Base-by-base conservation (phyloP, 30 jellyfish, hydroid and myxozoan species). In the Aurelia coerulea region DNA sequence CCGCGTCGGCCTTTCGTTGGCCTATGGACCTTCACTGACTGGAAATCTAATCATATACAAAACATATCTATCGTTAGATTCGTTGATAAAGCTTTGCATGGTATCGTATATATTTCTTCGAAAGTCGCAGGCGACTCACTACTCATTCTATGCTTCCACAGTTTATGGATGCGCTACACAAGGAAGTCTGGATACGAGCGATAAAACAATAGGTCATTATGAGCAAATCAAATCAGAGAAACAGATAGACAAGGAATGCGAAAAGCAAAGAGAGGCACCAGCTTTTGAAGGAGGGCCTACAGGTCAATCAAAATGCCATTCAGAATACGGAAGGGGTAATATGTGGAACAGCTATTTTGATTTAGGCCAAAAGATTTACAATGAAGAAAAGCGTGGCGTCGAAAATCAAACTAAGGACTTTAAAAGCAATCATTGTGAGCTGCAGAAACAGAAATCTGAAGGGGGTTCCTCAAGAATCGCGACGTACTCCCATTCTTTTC, bases 1-100 rank as follows among this genome's bases (percentile, higher is more conserved):
- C 62, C 89, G 89, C 46, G 12, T 79, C 15, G 89, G 89, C 29
- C 72, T 79, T 11, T 63, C 80, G 35, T 4, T 41, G 41, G 72
- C 73, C 18, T 79, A 65, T 46, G 81, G 46, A 23, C 15, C 60
- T 14, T 46, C 58, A 10, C 15, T 15, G 23, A 60, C 35, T 23
- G 35, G 15, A 60, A 49, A 17, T 37, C 54, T 18, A 41, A 3
- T 37, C 63, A 15, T 41, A 5, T 52, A 37, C 53, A 64, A 33
- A 5, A 23, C 67, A 0, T 79, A 79, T 42, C 13, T 64, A 19
- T 17, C 67, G 73, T 13, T 64, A n/a, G 89, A 79, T 34, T 17
- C 80, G 14, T 4, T 31, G 2, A 19, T 65, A 31, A 79, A 79
- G 23, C 53, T 79, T 5, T 3, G 13, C 35, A 42, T 54, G 1